Base-by-base conservation (phyloP, 2,797 vertebrate genomes). In the Siniperca scherzeri region DNA sequence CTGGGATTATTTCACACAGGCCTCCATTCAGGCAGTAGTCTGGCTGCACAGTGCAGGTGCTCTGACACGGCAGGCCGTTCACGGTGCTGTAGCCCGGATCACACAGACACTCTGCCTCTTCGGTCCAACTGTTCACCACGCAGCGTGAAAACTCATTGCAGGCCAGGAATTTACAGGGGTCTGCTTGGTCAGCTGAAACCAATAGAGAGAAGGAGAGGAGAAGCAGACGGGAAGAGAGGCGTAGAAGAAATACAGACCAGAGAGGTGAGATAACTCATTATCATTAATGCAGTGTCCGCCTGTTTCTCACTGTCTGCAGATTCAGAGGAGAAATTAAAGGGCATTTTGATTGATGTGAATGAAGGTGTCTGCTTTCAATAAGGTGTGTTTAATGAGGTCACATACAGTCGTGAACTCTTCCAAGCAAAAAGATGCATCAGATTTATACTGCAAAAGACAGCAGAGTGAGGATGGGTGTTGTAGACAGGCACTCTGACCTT, bases 121-220 rank as follows among this genome's bases (percentile, higher is more conserved):
- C 77, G 0, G 95, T 98, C 96, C 93, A 88, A 59, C 96, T 92
- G 56, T 97, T 97, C 59, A 92, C 93, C 61, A 97, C 62, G 33
- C 99, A 99, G 82, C 95, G 95, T 0, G 98, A 97, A 87, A 97
- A 97, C 84, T 98, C 95, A 0, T 97, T 96, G 62, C 99, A 99
- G 4, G 96, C 96, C 96, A 97, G 91, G 93, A 97, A 97, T 90
- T 97, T 98, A 90, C 98, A 99, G 50, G 97, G 96, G 84, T 98
- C 97, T 22, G 94, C 96, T 73, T 93, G 95, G 90, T 98, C 97
- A 78, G 95, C 98, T 99, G 95, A 13, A 94, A 92, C 13, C 73
- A 67, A 38, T 2, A 10, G 57, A 48, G 33, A 36, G 71, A 21
- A 13, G 22, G 42, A 11, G 22, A 2, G 25, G 33, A n/a, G 66